These are phyloP conservation scores for Oceanites oceanicus DNA, from an alignment of 2,113 vertebrate genomes.

Conservation along the genomic window DNA sequence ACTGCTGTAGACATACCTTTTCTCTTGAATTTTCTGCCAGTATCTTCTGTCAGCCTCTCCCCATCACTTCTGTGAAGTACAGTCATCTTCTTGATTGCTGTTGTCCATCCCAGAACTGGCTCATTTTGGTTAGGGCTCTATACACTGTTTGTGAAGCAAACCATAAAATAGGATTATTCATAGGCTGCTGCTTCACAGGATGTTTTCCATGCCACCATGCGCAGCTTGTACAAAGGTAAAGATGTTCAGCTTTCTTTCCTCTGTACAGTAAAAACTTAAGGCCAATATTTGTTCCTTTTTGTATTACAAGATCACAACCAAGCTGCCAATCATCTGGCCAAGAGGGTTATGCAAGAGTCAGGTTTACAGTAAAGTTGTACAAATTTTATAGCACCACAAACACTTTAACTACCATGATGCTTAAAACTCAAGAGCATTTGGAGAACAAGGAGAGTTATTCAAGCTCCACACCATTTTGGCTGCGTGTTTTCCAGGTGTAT, in stretches of 20 bases:
- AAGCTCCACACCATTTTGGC: constrained; percentile 48
- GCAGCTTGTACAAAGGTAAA: neutral
- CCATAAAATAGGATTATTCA: neutral
- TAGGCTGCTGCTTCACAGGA: neutral
- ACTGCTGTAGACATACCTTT: neutral
- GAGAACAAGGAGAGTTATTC: constrained; percentile 75
- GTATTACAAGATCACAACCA: neutral
- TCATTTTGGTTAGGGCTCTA: neutral
- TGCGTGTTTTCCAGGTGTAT: constrained; percentile 67
- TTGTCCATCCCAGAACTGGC: neutral
- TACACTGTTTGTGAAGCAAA: neutral
- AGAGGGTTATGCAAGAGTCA: constrained; percentile 35
- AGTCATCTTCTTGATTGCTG: neutral
- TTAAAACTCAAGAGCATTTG: constrained; percentile 22
- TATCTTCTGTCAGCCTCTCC: neutral
- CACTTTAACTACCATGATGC: constrained; percentile 36
- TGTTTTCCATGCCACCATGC: neutral
- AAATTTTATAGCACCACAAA: constrained; percentile 66
- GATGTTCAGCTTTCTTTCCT: neutral
- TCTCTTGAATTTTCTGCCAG: neutral
- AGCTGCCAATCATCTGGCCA: constrained; percentile 36
- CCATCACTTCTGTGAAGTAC: neutral
- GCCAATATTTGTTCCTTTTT: neutral
- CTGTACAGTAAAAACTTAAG: neutral
- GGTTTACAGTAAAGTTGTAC: constrained; percentile 52